These are phyloP conservation scores for Eupithecia tripunctaria DNA, from an alignment of 2,888 invertebrate genomes.

Conservation along the genomic window DNA sequence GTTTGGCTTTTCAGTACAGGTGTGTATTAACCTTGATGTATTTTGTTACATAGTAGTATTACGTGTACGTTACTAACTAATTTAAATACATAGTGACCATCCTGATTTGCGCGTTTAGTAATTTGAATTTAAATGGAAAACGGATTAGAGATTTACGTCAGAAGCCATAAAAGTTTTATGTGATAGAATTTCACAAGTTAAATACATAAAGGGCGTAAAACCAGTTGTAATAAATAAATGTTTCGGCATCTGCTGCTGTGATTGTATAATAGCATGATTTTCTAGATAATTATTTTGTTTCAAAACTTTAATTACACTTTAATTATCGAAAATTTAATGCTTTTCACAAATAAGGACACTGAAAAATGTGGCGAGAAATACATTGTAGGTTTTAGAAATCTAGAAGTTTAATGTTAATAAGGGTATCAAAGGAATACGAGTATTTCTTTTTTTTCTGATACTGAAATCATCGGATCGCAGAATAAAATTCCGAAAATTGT, in stretches of 20 bases:
- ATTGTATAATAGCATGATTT: conserved; percentile 13
- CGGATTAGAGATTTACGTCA: conserved; percentile 35
- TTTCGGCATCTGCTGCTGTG: conserved; percentile 11
- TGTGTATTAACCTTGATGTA: conserved; percentile 17
- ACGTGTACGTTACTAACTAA: not conserved
- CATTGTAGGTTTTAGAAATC: not conserved
- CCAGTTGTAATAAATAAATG: conserved; percentile 14
- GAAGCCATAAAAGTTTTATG: conserved; percentile 38
- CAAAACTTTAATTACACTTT: not conserved
- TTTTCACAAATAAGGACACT: not conserved
- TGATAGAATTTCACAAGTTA: conserved; percentile 35
- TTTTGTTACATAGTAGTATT: not conserved
- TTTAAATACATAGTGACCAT: not conserved
- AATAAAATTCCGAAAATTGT: not conserved
- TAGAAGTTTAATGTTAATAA: not conserved
- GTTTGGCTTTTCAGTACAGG: conserved; percentile 18
- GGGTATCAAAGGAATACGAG: not conserved
- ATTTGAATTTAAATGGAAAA: conserved; percentile 1
- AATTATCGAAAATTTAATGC: not conserved
- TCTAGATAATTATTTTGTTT: not conserved
- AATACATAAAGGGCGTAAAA: conserved; percentile 34
- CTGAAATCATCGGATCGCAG: not conserved
- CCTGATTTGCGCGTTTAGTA: not conserved
- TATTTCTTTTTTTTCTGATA: not conserved
- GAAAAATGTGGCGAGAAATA: not conserved